Percentiles rank a stretch among this genome's conserved stretches.
Conservation (phyloP, 2,113 vertebrate species). For the Candoia aspera region DNA sequence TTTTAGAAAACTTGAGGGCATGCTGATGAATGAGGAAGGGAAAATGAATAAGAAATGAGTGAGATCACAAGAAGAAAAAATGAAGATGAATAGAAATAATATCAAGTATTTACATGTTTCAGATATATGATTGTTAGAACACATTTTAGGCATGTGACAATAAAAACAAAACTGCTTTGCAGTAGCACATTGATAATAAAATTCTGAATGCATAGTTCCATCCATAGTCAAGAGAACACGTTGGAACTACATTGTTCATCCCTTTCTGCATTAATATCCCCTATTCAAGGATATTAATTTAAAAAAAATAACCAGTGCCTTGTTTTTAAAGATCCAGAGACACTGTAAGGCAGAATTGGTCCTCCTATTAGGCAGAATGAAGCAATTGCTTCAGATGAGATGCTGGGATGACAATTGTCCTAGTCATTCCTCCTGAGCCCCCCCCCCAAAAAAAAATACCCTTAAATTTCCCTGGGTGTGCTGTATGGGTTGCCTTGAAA, state of each 20-base stretch:
- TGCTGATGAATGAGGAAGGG: neutral
- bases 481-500: neutral
- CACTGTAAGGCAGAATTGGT: neutral
- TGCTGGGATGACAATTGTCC: neutral
- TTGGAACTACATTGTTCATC: neutral
- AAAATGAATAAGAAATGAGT: neutral
- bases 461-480: neutral
- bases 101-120: constrained; percentile 6
- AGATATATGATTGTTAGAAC: neutral
- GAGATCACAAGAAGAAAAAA: constrained; percentile 16
- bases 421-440: neutral
- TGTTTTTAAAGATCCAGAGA: neutral
- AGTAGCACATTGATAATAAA: neutral
- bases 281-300: neutral
- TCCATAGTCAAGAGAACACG: neutral
- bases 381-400: neutral
- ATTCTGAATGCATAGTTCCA: neutral
- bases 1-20: neutral
- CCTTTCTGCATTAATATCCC: neutral
- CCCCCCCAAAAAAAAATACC: neutral
- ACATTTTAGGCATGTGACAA: neutral
- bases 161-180: neutral
- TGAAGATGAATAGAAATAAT: neutral
- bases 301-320: neutral
- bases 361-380: neutral